Base-by-base conservation (phyloP, 2,797 vertebrate genomes). In the Sorex maritimensis region DNA sequence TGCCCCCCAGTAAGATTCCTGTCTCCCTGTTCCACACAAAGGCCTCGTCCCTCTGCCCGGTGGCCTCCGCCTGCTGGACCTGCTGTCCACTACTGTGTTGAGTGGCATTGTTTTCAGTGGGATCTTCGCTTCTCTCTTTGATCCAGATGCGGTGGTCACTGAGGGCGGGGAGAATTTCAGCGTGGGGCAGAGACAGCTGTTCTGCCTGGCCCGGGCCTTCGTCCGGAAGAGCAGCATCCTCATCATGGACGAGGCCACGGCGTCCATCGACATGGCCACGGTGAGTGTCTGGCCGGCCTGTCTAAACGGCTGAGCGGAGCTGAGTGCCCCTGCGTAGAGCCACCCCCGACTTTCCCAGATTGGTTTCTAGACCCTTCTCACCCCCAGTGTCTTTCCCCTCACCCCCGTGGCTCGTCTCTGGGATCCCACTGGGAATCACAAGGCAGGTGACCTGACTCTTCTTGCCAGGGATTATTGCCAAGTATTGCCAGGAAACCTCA, bases 111-210 rank as follows among this genome's bases (percentile, higher is more conserved):
- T 87, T 41, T 72, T 49, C 26, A 55, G 1, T 49, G 77, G 12
- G 0, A 38, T 73, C 23, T 41, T 81, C 93, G 58, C 55, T 38
- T 44, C 55, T 67, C 91, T 26, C 74, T 88, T 75, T 92, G 28
- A 79, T 84, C 72, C 96, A 99, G 99, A 99, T 55, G 99, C 99
- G 0, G 96, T 98, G 4, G 99, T 99, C 94, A 99, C 99, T 0
- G 99, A 99, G 98, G 99, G 99, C 8, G 99, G 99, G 3, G 99
- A 99, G 97, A 99, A 99, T 96, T 99, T 99, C 96, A 99, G 99
- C 0, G 99, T 99, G 3, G 99, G 99, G 0, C 99, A 99, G 98
- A 97, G 99, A 84, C 99, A 99, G 96, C 99, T 99, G 86, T 99
- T 99, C 97, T 99, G 99, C 85, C 97, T 99, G 85, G 99, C 99